Evolutionary conservation across 2,888 invertebrate genomes (phyloP).

Genomic region (Anaspis maculata): DNA sequence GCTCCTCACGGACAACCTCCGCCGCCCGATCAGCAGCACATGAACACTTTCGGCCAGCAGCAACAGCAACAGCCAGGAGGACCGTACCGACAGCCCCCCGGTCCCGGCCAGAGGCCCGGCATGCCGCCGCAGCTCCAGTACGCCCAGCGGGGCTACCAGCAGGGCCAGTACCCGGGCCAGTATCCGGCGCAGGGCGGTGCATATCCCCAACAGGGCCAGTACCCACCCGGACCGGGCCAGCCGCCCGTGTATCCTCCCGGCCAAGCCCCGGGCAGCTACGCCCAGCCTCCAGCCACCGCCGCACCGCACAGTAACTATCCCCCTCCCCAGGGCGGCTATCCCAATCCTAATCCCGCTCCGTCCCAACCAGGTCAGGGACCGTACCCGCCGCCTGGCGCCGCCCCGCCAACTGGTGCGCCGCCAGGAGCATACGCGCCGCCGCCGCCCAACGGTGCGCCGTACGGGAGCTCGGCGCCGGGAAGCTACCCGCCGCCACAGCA

Average conservation of each 20-base stretch:
- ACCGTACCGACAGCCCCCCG: slow-evolving; percentile 37
- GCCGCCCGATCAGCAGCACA: slow-evolving; percentile 36
- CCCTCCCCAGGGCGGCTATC: slow-evolving; percentile 42
- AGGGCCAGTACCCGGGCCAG: slow-evolving; percentile 55
- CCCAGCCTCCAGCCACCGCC: slow-evolving; percentile 53
- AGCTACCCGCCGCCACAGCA: slow-evolving; percentile 39
- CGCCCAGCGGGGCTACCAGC: slow-evolving; percentile 59
- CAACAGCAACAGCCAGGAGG: slow-evolving; percentile 43
- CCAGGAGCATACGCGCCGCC: slow-evolving; percentile 29
- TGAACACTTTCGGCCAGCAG: slow-evolving; percentile 41
- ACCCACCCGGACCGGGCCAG: slow-evolving; percentile 60
- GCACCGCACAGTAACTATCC: slow-evolving; percentile 50
- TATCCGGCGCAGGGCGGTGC: slow-evolving; percentile 60
- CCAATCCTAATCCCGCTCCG: slow-evolving; percentile 31
- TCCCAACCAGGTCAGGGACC: slow-evolving; percentile 27
- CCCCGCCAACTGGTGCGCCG: slow-evolving; percentile 32
- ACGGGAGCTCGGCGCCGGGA: slow-evolving; percentile 32
- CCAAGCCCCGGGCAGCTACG: slow-evolving; percentile 50
- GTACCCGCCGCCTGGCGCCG: slow-evolving; percentile 25
- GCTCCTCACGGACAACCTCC: slow-evolving; percentile 32
- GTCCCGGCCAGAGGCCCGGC: slow-evolving; percentile 49
- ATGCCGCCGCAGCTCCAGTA: slow-evolving; percentile 54
- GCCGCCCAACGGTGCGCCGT: slow-evolving; percentile 36
- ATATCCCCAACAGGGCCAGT: slow-evolving; percentile 58
- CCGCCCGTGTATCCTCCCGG: slow-evolving; percentile 58